Conservation (phyloP, 2,113 vertebrate species). For the Calonectris borealis region DNA sequence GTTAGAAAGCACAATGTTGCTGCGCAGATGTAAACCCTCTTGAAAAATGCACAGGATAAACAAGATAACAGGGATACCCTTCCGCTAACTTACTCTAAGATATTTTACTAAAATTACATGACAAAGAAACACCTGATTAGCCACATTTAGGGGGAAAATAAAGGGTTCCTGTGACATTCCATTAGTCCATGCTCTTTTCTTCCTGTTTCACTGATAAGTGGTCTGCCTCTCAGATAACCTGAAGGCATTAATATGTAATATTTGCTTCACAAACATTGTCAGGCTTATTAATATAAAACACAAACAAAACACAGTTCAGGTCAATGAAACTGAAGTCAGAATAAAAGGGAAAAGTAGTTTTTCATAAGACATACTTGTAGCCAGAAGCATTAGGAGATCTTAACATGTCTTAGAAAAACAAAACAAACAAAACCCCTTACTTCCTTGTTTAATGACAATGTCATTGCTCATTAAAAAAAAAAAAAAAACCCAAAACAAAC, state of each 20-base stretch:
- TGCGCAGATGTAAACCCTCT: not conserved
- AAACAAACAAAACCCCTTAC: not conserved
- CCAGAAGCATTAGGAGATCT: not conserved
- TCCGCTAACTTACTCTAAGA: not conserved
- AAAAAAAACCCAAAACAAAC: not conserved
- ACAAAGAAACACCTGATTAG: constrained; percentile 28
- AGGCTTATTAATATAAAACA: not conserved
- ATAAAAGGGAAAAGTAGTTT: not conserved
- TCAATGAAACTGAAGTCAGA: not conserved
- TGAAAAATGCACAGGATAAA: constrained; percentile 42
- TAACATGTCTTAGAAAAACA: not conserved
- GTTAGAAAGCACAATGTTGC: not conserved
- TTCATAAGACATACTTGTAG: not conserved
- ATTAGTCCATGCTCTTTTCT: not conserved
- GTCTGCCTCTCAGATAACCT: constrained; percentile 1
- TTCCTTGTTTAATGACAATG: not conserved
- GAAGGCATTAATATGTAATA: not conserved
- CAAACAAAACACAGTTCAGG: not conserved
- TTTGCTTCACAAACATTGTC: not conserved
- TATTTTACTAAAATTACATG: constrained; percentile 24
- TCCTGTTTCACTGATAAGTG: not conserved
- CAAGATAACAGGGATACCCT: constrained; percentile 36
- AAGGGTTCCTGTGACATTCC: constrained; percentile 1
- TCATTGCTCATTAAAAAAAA: not conserved
- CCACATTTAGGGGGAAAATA: not conserved